A percentile compares a stretch with the other conserved stretches of the same genome.
Conservation (phyloP, 2,888 invertebrate genomes). For the Augochlorella aurata region DNA sequence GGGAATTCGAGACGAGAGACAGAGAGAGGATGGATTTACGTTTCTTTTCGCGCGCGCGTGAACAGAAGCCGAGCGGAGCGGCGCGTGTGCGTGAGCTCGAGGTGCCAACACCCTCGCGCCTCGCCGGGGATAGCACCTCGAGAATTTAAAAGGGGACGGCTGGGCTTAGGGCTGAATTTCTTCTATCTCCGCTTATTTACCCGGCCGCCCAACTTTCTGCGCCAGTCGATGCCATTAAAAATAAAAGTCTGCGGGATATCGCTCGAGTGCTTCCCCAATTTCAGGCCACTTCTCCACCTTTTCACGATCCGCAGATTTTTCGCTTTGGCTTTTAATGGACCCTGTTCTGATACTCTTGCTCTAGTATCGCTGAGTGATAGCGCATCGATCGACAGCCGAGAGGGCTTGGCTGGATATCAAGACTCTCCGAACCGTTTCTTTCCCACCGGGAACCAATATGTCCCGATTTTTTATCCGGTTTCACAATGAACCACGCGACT, state of each 20-base stretch:
- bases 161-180: constrained; percentile 66
- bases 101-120: constrained; percentile 60
- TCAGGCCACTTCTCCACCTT: constrained; percentile 38
- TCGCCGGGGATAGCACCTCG: constrained; percentile 59
- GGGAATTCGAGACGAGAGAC: constrained; percentile 47
- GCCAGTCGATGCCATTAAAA: constrained; percentile 69
- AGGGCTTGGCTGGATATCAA: neutral
- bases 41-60: constrained; percentile 56
- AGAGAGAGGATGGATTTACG: constrained; percentile 68
- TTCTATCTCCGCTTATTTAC: constrained; percentile 66
- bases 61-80: neutral
- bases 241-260: constrained; percentile 61
- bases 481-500: neutral
- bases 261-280: constrained; percentile 59
- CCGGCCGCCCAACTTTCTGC: constrained; percentile 63
- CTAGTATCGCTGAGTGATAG: constrained; percentile 28
- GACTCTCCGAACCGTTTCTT: neutral
- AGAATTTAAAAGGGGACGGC: constrained; percentile 68
- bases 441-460: neutral
- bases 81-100: constrained; percentile 45
- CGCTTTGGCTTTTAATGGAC: neutral
- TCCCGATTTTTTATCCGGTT: neutral
- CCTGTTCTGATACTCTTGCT: neutral
- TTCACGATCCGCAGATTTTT: constrained; percentile 30
- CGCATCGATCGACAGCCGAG: constrained; percentile 11